Base-by-base conservation (phyloP, 2,888 invertebrate species). In the Ornithoptera priamus region DNA sequence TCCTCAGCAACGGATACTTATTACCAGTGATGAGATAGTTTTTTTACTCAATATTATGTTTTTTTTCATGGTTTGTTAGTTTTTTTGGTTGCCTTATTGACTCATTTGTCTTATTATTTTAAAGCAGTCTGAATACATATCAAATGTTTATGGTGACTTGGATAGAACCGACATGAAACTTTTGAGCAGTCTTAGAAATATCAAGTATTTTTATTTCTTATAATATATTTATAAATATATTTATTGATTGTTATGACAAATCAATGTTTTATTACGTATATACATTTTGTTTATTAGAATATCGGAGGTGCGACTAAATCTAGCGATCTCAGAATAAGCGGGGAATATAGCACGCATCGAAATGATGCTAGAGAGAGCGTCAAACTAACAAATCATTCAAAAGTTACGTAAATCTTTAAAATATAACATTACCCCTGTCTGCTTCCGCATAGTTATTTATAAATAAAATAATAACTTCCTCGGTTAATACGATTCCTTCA, bases 351-450 rank as follows among this genome's bases (percentile, higher is more conserved):
- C 30, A 39, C 60, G 69, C 61, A 12, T 42, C n/a, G 50, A 69
- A 65, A 56, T 65, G 56, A 46, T 46, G 65, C 60, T 30, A 30
- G 39, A 22, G 69, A 39, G 60, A 22, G 39, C 60, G 62, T 69
- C 22, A 46, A 63, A 59, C 63, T 68, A 68, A 59, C 59, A 20
- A 68, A 62, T 39, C 65, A 69, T 53, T 69, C 56, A 30, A 65
- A 65, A 57, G 62, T 69, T 69, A 65, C 69, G 69, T 57, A 65
- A 69, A 61, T 62, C 42, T 50, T 58, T 46, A 68, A 68, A 65
- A 69, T 68, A 65, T 65, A 50, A 65, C 24, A 62, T 65, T 18
- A 50, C 50, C 50, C 50, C 18, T 18, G 17, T 50, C 5, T 50
- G 18, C 50, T 50, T 50, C 50, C 50, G 50, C 18, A 18, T 53